Percentiles rank a stretch among this genome's conserved stretches.
These are phyloP conservation scores for Eptatretus atami DNA, from an alignment of 2,797 vertebrate species.

Conservation along the genomic window DNA sequence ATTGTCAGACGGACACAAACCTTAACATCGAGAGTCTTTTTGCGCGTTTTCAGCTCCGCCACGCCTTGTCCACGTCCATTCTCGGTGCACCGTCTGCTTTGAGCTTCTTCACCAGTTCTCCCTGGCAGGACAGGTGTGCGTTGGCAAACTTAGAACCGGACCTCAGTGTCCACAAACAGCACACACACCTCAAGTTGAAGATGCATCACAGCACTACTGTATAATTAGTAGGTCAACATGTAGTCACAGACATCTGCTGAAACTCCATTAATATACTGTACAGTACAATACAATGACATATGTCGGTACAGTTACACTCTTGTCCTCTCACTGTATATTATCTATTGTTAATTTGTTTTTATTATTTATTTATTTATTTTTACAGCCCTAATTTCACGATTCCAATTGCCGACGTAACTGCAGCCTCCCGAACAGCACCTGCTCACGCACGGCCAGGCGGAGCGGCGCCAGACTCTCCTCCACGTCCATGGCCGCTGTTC, in stretches of 20 bases:
- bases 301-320: too few species aligned
- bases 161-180: neutral
- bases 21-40: conserved; percentile 57
- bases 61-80: conserved; percentile 55
- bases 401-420: neutral
- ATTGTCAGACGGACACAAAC: conserved; percentile 15
- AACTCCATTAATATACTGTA: too few species aligned
- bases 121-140: conserved; percentile 17
- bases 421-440: conserved; percentile 20
- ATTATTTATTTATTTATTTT: too few species aligned
- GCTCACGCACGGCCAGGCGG: conserved; percentile 49
- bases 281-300: too few species aligned
- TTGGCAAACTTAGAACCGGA: neutral
- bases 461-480: conserved; percentile 29
- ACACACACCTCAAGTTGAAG: neutral
- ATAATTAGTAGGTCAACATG: too few species aligned
- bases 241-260: too few species aligned
- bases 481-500: too few species aligned
- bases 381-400: too few species aligned
- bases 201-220: too few species aligned
- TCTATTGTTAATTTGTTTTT: too few species aligned
- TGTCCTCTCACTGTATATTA: too few species aligned
- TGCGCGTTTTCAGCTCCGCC: conserved; percentile 70
- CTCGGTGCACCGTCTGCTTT: conserved; percentile 60
- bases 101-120: conserved; percentile 56